These are phyloP conservation scores for Lepeophtheirus nordmannii DNA, from an alignment of 2,888 invertebrate species.

Conservation along the genomic window DNA sequence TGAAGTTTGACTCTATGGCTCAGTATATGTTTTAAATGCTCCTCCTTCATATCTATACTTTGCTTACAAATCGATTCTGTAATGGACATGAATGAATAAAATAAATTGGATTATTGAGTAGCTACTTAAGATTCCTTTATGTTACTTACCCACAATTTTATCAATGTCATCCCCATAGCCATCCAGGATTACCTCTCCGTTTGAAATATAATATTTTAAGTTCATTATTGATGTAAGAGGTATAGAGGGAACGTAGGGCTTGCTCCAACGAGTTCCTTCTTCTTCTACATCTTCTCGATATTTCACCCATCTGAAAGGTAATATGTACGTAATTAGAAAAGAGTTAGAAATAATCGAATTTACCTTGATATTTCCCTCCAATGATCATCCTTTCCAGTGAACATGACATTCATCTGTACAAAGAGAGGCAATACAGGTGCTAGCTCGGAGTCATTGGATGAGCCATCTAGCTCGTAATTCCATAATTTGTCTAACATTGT, in stretches of 20 bases:
- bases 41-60: not conserved
- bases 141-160: slow-evolving; percentile 14
- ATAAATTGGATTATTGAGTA: too few species aligned
- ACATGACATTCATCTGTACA: slow-evolving; percentile 15
- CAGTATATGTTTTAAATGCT: not conserved
- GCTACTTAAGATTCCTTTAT: too few species aligned
- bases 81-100: not conserved
- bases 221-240: slow-evolving; percentile 18
- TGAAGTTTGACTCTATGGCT: slow-evolving; percentile 13
- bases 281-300: slow-evolving; percentile 42
- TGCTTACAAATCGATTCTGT: not conserved
- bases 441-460: not conserved
- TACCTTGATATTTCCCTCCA: slow-evolving; percentile 19
- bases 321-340: not conserved
- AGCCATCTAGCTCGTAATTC: not conserved
- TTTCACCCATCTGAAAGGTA: slow-evolving; percentile 32
- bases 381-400: slow-evolving; percentile 7
- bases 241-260: slow-evolving; percentile 43
- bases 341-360: not conserved
- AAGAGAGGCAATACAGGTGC: slow-evolving; percentile 12
- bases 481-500: not conserved
- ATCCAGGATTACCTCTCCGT: slow-evolving; percentile 14
- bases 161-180: not conserved
- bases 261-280: slow-evolving; percentile 45
- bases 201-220: not conserved